Percentiles rank a stretch among this genome's conserved stretches.
phyloP scores from a whole-genome alignment of 2,888 invertebrate species.

The Griposia aprilina region DNA sequence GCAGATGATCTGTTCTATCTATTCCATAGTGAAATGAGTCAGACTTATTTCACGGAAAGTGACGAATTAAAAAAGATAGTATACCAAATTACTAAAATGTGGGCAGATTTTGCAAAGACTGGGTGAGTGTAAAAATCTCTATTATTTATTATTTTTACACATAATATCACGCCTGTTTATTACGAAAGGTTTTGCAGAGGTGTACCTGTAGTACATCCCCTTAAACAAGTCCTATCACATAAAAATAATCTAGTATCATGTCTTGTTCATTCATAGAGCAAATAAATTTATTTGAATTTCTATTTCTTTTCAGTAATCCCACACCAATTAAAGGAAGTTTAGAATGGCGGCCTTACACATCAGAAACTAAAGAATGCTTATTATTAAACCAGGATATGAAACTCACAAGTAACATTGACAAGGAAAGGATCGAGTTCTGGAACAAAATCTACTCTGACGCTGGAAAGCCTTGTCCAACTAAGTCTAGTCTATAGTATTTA shows the following conservation, averaged over 20 bases:
- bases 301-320: constrained; percentile 78
- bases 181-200: neutral
- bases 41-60: constrained; percentile 76
- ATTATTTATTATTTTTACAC: neutral
- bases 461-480: constrained; percentile 71
- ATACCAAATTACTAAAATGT: constrained; percentile 81
- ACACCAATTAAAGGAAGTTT: constrained; percentile 69
- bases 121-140: constrained; percentile 74
- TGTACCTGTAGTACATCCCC: neutral
- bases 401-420: constrained; percentile 75
- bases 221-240: neutral
- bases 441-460: constrained; percentile 81
- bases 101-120: constrained; percentile 86
- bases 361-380: constrained; percentile 76
- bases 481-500: constrained; percentile 61
- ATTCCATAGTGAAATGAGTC: constrained; percentile 80
- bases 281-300: neutral
- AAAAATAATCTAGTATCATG: neutral
- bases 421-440: constrained; percentile 83
- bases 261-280: neutral
- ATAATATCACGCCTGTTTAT: neutral
- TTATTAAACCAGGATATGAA: constrained; percentile 76
- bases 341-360: constrained; percentile 80
- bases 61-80: constrained; percentile 77
- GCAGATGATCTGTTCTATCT: constrained; percentile 87